Evolutionary conservation across 2,113 vertebrate species (phyloP), one percentile per base, ranked within the genome.

Genomic region (Xiphophorus hellerii): DNA sequence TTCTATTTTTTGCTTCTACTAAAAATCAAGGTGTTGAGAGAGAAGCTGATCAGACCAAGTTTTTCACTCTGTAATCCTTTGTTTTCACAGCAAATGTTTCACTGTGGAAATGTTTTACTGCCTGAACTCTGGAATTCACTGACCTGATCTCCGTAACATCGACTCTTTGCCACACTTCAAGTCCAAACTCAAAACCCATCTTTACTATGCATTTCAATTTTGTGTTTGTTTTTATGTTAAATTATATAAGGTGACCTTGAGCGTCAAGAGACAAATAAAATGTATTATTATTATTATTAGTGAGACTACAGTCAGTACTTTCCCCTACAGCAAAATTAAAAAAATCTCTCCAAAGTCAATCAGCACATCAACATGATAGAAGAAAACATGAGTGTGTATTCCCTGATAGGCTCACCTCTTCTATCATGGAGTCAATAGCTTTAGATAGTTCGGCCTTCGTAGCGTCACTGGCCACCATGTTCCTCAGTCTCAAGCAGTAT

Each of bases 401-500:
- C 11, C 4, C 5, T 14, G 72, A 66, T 3, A 64, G 17, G 44
- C 92, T 94, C 92, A 99, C 98, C 97, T 99, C 98, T 84, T 99
- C 98, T 69, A 98, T 97, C 98, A 99, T 99, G 62, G 68, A 87
- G 80, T 99, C 96, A 85, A 97, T 92, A 0, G 95, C 93, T 11
- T 92, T 91, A 77, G 90, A 94, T 10, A 99, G 81, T 31, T 99
- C 96, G 8, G 88, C 93, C 90, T 96, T 96, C 48, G 91, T 93
- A 17, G 95, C 93, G 9, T 95, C 95, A 25, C 92, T 96, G 65
- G 94, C 94, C 76, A 98, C 97, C 95, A 98, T 95, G 83, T 97
- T 97, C 84, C 97, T 96, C 73, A 99, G 92, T 79, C 95, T 91
- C 88, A 97, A 89, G 76, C 97, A 98, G 87, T 98, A 99, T 86